These are phyloP conservation scores for Sebastolobus alascanus DNA, from an alignment of 2,797 vertebrate genomes.

Conservation along the genomic window DNA sequence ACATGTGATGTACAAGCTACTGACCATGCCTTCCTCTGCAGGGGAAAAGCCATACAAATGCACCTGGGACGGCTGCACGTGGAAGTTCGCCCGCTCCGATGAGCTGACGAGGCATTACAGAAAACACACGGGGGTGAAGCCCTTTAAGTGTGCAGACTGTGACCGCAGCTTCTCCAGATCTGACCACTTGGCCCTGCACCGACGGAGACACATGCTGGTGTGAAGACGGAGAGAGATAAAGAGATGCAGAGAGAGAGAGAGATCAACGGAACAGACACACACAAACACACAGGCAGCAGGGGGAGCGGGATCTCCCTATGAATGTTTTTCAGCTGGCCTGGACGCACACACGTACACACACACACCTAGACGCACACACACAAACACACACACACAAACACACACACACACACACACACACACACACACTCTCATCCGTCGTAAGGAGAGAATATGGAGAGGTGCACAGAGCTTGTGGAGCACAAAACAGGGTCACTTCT, in stretches of 20 bases:
- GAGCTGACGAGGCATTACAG: constrained; percentile 99
- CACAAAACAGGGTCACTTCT: constrained; percentile 81
- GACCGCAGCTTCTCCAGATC: constrained; percentile 99
- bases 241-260: constrained; percentile 9
- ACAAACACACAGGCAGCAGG: constrained; percentile 50
- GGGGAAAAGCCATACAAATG: constrained; percentile 99
- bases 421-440: constrained; percentile 30
- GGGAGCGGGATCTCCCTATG: constrained; percentile 94
- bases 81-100: constrained; percentile 99
- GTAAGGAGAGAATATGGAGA: constrained; percentile 74
- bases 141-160: constrained; percentile 99
- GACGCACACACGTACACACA: constrained; percentile 49
- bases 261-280: not conserved
- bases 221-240: constrained; percentile 81
- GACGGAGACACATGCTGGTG: constrained; percentile 98
- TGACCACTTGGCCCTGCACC: constrained; percentile 98
- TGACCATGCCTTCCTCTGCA: constrained; percentile 64
- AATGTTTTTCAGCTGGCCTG: constrained; percentile 96
- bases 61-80: constrained; percentile 99
- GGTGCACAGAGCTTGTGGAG: constrained; percentile 77
- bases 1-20: not conserved
- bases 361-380: constrained; percentile 26
- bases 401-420: constrained; percentile 13
- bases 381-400: constrained; percentile 13
- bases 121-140: constrained; percentile 99